Evolutionary conservation across 1,140 invertebrate species (phyloP).

Genomic region (Brachystomella parvula): DNA sequence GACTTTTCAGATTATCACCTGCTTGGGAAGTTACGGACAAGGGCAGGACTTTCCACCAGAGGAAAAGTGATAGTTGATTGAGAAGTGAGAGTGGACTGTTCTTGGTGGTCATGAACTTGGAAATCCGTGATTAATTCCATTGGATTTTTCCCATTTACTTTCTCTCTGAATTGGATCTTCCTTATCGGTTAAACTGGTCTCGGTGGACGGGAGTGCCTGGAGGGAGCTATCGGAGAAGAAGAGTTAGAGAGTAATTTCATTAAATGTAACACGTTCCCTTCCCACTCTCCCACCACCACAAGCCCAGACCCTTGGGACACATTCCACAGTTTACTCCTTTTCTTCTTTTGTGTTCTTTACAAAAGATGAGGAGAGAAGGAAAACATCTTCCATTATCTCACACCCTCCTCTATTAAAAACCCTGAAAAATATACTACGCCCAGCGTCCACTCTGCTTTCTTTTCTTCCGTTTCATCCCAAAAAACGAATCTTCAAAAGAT

Average conservation of each 20-base stretch:
- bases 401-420: not conserved
- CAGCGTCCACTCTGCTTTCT: no score
- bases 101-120: no score
- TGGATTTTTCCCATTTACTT: not conserved
- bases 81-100: no score
- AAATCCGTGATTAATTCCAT: not conserved
- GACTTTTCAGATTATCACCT: no score
- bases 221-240: not conserved
- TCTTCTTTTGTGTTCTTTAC: not conserved
- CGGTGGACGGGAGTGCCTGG: not conserved
- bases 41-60: not conserved
- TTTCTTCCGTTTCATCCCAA: no score
- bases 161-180: not conserved
- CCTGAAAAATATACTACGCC: no score
- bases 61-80: not conserved
- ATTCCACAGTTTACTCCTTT: not conserved
- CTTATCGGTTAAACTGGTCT: not conserved
- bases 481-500: no score
- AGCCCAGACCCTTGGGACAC: not conserved
- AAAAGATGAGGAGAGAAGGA: not conserved
- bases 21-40: no score
- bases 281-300: not conserved
- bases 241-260: not conserved
- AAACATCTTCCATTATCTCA: not conserved
- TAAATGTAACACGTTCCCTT: not conserved